Percentiles rank a stretch among this genome's conserved stretches.
Conservation (phyloP, 2,113 vertebrate species). For the Percina caprodes region DNA sequence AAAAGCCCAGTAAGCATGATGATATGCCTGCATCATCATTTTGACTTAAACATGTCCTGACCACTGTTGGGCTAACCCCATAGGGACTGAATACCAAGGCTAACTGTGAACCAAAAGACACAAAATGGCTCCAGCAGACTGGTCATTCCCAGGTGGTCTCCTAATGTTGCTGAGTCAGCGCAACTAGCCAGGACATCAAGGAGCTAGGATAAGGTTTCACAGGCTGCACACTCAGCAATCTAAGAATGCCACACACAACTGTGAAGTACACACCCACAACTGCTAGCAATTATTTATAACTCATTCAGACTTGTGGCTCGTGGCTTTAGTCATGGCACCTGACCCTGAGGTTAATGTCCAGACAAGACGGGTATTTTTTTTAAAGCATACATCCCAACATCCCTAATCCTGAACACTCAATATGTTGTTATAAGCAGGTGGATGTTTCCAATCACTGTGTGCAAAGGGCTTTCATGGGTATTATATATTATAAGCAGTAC, state of each 20-base stretch:
- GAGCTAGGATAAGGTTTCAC: constrained; percentile 61
- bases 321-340: constrained; percentile 67
- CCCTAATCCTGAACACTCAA: constrained; percentile 56
- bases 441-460: constrained; percentile 39
- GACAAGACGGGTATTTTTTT: constrained; percentile 25
- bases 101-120: constrained; percentile 39
- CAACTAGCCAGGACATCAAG: constrained; percentile 60
- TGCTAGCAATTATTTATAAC: constrained; percentile 79
- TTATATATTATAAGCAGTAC: constrained; percentile 23
- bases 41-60: constrained; percentile 8
- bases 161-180: constrained; percentile 70
- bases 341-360: constrained; percentile 64
- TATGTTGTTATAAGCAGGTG: constrained; percentile 53
- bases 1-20: constrained; percentile 5
- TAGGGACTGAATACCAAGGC: constrained; percentile 37
- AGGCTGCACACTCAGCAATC: constrained; percentile 71
- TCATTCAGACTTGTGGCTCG: constrained; percentile 61
- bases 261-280: constrained; percentile 60
- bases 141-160: constrained; percentile 76
- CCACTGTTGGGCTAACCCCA: constrained; percentile 26
- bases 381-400: constrained; percentile 35
- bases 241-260: constrained; percentile 62
- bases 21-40: constrained; percentile 13
- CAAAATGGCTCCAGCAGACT: constrained; percentile 53
- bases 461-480: constrained; percentile 14